A percentile compares a stretch with the other conserved stretches of the same genome.
Conservation (phyloP, 2,888 invertebrate species). For the Sinhomidia bicolor region DNA sequence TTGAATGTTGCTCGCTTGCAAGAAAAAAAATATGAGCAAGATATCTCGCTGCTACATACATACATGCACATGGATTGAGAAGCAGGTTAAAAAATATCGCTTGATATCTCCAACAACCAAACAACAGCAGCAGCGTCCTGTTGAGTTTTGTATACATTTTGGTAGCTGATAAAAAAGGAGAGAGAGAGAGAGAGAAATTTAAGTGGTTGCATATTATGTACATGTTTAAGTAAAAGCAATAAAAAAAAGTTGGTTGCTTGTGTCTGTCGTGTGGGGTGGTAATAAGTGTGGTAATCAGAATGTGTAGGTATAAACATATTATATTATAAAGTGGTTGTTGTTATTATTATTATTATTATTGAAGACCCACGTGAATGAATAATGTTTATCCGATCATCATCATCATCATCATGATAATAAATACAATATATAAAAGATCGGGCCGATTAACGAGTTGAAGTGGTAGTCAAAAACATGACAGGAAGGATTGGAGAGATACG, state of each 20-base stretch:
- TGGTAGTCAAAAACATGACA: constrained; percentile 69
- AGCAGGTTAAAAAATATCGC: constrained; percentile 25
- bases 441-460: constrained; percentile 71
- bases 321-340: constrained; percentile 14
- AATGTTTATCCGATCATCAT: constrained; percentile 75
- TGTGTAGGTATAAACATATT: constrained; percentile 2
- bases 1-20: neutral
- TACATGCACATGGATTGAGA: neutral
- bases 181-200: no score
- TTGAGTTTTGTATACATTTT: no score
- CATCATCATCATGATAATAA: no score
- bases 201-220: no score
- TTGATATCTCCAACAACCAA: no score
- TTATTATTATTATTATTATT: no score
- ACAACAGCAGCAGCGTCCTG: no score
- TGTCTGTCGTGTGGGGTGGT: constrained; percentile 70
- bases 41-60: neutral
- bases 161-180: neutral
- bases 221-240: constrained; percentile 4
- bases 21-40: neutral
- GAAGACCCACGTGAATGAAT: constrained; percentile 68
- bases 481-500: constrained; percentile 71
- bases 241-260: constrained; percentile 44
- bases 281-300: constrained; percentile 30
- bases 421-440: constrained; percentile 64